phyloP scores from a whole-genome alignment of 2,113 vertebrate genomes.

The cat (Felis catus) region DNA sequence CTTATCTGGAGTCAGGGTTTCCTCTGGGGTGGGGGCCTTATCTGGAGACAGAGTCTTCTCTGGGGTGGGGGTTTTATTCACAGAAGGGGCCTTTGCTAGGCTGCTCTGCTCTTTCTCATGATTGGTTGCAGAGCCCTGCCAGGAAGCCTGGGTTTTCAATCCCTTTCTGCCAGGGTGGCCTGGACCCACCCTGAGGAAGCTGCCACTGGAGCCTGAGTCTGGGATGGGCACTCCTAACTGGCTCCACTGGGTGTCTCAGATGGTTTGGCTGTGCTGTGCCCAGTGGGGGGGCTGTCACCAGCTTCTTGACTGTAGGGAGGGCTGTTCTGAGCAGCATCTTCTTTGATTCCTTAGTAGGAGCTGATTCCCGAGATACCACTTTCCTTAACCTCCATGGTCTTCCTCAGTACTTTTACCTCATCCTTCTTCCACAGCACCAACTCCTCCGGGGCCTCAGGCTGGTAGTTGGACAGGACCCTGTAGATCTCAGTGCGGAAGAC shows the following conservation, averaged over 20 bases:
- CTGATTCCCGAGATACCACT: slow-evolving; percentile 27
- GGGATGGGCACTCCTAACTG: background rate
- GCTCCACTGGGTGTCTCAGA: slow-evolving; percentile 11
- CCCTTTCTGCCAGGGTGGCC: slow-evolving; percentile 34
- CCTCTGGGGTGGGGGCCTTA: background rate
- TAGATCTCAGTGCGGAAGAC: slow-evolving; percentile 86
- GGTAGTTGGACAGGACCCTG: slow-evolving; percentile 90
- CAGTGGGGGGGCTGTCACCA: slow-evolving; percentile 46
- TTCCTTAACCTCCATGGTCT: slow-evolving; percentile 63
- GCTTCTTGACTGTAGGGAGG: slow-evolving; percentile 70
- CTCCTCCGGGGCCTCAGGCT: slow-evolving; percentile 86
- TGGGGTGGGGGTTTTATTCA: background rate
- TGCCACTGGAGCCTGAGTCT: slow-evolving; percentile 40
- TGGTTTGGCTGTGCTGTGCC: slow-evolving; percentile 72
- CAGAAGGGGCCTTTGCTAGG: background rate
- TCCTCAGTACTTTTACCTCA: slow-evolving; percentile 85
- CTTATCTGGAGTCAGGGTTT: background rate
- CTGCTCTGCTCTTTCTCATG: slow-evolving; percentile 46
- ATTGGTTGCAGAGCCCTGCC: background rate
- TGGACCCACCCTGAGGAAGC: background rate
- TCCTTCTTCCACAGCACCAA: slow-evolving; percentile 87
- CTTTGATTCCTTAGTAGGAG: slow-evolving; percentile 69
- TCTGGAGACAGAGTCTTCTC: background rate
- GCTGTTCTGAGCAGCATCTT: slow-evolving; percentile 64
- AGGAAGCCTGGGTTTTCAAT: slow-evolving; percentile 39